Evolutionary conservation across 2,113 vertebrate species (phyloP).

Genomic region (Malurus melanocephalus): DNA sequence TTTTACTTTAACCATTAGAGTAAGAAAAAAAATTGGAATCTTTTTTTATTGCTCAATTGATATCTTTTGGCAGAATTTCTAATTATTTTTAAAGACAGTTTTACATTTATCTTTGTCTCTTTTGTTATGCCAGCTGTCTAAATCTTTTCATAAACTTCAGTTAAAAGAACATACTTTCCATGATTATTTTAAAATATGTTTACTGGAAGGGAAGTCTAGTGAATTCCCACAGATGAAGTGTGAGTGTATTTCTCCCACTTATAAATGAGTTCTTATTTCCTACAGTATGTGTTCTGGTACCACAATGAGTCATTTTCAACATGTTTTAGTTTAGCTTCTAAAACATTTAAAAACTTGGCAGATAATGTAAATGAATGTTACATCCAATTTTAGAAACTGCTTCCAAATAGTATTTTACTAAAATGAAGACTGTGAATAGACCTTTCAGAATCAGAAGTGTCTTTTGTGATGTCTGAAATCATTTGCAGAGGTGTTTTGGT

Average conservation of each 20-base stretch:
- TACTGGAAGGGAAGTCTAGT: slow-evolving; percentile 74
- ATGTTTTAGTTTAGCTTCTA: slow-evolving; percentile 76
- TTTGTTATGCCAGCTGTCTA: slow-evolving; percentile 62
- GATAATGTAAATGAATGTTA: slow-evolving; percentile 61
- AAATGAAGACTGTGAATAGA: slow-evolving; percentile 45
- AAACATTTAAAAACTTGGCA: slow-evolving; percentile 76
- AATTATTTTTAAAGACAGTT: slow-evolving; percentile 26
- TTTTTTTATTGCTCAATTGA: slow-evolving; percentile 9
- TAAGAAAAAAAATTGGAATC: not conserved
- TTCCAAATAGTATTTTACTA: slow-evolving; percentile 66
- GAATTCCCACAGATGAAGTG: slow-evolving; percentile 77
- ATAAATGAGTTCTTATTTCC: slow-evolving; percentile 79
- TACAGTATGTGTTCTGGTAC: slow-evolving; percentile 70
- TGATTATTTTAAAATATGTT: slow-evolving; percentile 76
- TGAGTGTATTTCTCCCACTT: slow-evolving; percentile 77
- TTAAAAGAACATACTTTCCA: slow-evolving; percentile 72
- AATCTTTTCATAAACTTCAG: slow-evolving; percentile 66
- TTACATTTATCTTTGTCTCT: slow-evolving; percentile 57
- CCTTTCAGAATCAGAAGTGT: slow-evolving; percentile 60
- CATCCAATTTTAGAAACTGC: slow-evolving; percentile 67
- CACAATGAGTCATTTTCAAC: slow-evolving; percentile 75
- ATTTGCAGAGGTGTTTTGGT: not conserved
- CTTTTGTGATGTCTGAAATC: not conserved
- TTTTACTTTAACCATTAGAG: not conserved
- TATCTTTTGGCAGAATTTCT: slow-evolving; percentile 29